Conservation (phyloP, 1,140 invertebrate species). For the Drosophila novamexicana region DNA sequence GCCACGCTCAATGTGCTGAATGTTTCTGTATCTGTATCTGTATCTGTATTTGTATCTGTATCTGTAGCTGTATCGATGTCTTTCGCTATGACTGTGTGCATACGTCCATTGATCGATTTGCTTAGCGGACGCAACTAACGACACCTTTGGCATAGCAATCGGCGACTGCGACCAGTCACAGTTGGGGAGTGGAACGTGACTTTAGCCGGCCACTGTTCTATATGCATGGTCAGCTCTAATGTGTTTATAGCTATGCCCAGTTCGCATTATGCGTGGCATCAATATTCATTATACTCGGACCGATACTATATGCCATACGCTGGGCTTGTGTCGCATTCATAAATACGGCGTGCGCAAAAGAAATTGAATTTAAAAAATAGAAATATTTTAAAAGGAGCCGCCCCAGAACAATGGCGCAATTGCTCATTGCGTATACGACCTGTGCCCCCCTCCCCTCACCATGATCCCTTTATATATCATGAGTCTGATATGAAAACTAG, state of each 20-base stretch:
- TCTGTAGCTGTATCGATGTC: neutral
- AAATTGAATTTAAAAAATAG: constrained; percentile 18
- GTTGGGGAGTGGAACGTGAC: constrained; percentile 61
- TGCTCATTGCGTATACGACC: constrained; percentile 21
- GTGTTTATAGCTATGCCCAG: constrained; percentile 9
- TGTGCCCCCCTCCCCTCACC: neutral
- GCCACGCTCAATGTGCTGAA: constrained; percentile 11
- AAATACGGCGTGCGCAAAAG: constrained; percentile 50
- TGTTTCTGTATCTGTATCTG: neutral
- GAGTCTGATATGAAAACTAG: constrained; percentile 1
- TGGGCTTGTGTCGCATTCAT: constrained; percentile 45
- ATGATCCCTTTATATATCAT: constrained; percentile 13
- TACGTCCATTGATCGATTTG: constrained; percentile 72
- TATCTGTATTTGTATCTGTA: neutral
- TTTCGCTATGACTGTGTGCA: constrained; percentile 5
- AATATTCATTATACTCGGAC: constrained; percentile 63
- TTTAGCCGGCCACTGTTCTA: constrained; percentile 48
- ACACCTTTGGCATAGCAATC: constrained; percentile 62
- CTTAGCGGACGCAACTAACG: constrained; percentile 53
- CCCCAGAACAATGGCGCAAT: constrained; percentile 21
- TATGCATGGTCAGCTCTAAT: constrained; percentile 37
- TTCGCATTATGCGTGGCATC: constrained; percentile 71
- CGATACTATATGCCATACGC: neutral
- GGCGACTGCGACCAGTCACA: neutral
- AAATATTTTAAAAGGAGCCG: constrained; percentile 13